Evolutionary conservation across 2,888 invertebrate genomes (phyloP).

Genomic region (Allophyes oxyacanthae): DNA sequence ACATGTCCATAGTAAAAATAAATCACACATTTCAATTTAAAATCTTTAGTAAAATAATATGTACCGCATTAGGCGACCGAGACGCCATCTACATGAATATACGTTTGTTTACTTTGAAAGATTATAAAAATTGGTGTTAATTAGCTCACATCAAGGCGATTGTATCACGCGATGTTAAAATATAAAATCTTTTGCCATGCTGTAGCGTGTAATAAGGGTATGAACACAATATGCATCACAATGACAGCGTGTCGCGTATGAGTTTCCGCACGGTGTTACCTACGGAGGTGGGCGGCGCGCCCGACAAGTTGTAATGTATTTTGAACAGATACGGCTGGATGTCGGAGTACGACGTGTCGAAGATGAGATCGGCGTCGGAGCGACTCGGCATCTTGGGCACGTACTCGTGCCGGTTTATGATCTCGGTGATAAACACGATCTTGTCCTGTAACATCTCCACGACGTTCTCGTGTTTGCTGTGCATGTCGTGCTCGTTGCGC

Average conservation of each 20-base stretch:
- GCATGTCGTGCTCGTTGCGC: slow-evolving; percentile 95
- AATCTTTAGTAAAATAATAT: slow-evolving; percentile 46
- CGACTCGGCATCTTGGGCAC: slow-evolving; percentile 98
- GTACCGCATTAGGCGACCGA: slow-evolving; percentile 29
- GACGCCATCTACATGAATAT: slow-evolving; percentile 26
- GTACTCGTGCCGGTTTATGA: slow-evolving; percentile 98
- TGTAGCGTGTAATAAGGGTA: slow-evolving; percentile 22
- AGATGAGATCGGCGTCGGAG: slow-evolving; percentile 97
- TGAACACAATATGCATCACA: slow-evolving; percentile 86
- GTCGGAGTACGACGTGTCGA: slow-evolving; percentile 97
- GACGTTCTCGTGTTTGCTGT: slow-evolving; percentile 95
- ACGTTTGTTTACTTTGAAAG: slow-evolving; percentile 42
- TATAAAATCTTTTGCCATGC: slow-evolving; percentile 23
- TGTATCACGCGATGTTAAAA: slow-evolving; percentile 11
- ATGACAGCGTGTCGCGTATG: slow-evolving; percentile 95
- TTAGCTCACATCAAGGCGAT: slow-evolving; percentile 24
- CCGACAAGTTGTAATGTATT: slow-evolving; percentile 94
- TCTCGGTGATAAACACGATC: slow-evolving; percentile 97
- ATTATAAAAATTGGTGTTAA: slow-evolving; percentile 39
- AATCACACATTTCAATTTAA: slow-evolving; percentile 47
- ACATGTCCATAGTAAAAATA: slow-evolving; percentile 53
- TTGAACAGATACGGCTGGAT: slow-evolving; percentile 99
- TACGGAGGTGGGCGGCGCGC: slow-evolving; percentile 94
- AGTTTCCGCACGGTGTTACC: slow-evolving; percentile 97
- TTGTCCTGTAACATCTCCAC: slow-evolving; percentile 97